Evolutionary conservation across 1,140 invertebrate genomes (phyloP).

Genomic region (Formica selysi): DNA sequence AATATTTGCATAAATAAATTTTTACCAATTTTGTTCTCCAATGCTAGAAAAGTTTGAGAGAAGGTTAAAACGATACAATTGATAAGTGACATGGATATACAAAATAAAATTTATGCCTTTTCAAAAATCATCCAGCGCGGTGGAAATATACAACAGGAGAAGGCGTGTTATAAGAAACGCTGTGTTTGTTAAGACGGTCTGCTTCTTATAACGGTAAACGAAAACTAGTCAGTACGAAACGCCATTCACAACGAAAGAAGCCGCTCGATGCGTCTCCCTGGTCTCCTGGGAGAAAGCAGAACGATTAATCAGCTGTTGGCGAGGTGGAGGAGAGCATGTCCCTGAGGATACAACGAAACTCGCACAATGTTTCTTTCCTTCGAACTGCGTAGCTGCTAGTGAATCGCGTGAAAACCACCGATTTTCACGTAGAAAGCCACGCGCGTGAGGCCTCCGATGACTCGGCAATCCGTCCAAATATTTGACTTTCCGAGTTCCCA

Average conservation of each 20-base stretch:
- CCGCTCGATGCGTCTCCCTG: conserved; percentile 82
- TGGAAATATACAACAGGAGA: not conserved
- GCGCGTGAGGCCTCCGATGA: conserved; percentile 77
- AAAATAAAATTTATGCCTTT: conserved; percentile 9
- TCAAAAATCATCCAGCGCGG: conserved; percentile 24
- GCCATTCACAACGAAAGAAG: conserved; percentile 83
- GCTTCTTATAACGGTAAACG: conserved; percentile 76
- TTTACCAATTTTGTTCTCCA: not conserved
- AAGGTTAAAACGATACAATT: not conserved
- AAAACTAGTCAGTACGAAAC: conserved; percentile 82
- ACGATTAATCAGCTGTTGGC: conserved; percentile 87
- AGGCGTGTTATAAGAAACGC: conserved; percentile 57
- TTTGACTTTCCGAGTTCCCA: conserved; percentile 71
- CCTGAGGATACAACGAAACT: conserved; percentile 81
- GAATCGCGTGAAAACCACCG: conserved; percentile 78
- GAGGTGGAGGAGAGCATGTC: conserved; percentile 84
- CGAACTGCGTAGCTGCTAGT: conserved; percentile 63
- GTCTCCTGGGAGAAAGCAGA: conserved; percentile 81
- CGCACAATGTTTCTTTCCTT: conserved; percentile 83
- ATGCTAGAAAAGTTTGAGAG: no score
- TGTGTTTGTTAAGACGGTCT: conserved; percentile 46
- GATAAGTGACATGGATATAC: conserved; percentile 21
- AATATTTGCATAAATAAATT: not conserved
- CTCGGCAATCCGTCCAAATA: conserved; percentile 83
- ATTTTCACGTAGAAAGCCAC: conserved; percentile 67